Evolutionary conservation across 2,113 vertebrate species (phyloP), one percentile per base, ranked within the genome.

Genomic region (Mus pahari): DNA sequence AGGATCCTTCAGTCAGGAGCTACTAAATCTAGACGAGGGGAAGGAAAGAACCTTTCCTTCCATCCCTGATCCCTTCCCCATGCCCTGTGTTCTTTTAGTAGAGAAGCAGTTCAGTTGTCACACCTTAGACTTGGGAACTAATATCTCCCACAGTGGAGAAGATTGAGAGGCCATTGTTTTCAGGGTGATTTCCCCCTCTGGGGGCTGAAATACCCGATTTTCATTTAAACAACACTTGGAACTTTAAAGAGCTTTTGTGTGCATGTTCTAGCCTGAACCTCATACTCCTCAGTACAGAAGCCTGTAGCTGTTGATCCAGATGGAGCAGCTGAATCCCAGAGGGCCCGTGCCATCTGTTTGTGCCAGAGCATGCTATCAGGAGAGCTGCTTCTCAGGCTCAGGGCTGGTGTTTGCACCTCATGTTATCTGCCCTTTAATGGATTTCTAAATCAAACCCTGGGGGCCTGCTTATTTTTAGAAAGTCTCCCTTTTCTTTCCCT

Each of bases 221-320:
- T 90, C 24, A 45, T 91, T 94, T 73, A 89, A 31, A 39, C 24
- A 53, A 88, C 19, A 12, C 66, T 31, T n/a, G 11, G 89, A 24
- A 86, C n/a, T 74, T 74, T 86, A 87, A 50, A 50, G 87, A 79
- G n/a, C 48, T 81, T 73, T 81, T 53, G 19, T 5, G 7, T 53
- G 2, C 77, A 42, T 90, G 82, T 90, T 94, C 82, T 91, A 53
- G 7, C 36, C 86, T 74, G 81, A 16, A 14, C 81, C 20, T 73
- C 45, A 11, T 42, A 50, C 16, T 91, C 16, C 50, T 92, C 4
- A 45, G 28, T 26, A 39, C 62, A 50, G 82, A 75, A 45, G 84
- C 68, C 42, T 94, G 68, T 89, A 68, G 89, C 74, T 95, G 16
- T 78, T 81, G 77, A n/a, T 86, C n/a, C 89, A 94, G 94, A 87